A percentile compares a stretch with the other conserved stretches of the same genome.
phyloP scores from a whole-genome alignment of 35 echinoderm and acorn worm genomes.

The Apostichopus japonicus region DNA sequence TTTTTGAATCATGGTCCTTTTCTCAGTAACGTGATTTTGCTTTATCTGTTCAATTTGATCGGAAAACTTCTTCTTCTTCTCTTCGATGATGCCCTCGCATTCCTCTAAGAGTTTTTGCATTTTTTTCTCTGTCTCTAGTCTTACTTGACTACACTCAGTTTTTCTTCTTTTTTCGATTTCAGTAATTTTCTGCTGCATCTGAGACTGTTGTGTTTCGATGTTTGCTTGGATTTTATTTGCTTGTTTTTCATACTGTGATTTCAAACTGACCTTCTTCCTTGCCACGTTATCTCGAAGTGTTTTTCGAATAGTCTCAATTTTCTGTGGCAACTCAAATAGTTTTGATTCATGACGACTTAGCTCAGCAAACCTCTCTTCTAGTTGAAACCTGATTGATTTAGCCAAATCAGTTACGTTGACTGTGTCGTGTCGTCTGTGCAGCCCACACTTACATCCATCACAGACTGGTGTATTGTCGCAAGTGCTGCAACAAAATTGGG shows the following conservation, averaged over 20 bases:
- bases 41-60: background rate
- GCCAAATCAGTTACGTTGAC: background rate
- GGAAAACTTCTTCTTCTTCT: background rate
- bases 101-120: background rate
- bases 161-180: background rate
- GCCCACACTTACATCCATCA: background rate
- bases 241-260: background rate
- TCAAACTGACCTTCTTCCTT: background rate
- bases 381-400: background rate
- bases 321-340: background rate
- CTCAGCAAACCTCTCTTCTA: background rate
- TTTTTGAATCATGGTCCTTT: background rate
- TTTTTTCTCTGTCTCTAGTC: background rate
- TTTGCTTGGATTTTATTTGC: background rate
- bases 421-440: background rate
- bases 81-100: background rate
- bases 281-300: background rate
- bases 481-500: background rate
- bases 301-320: background rate
- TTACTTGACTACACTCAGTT: background rate
- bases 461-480: background rate
- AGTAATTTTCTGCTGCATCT: background rate
- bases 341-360: background rate
- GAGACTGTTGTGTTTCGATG: background rate
- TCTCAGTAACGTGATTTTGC: background rate